A percentile compares a stretch with the other conserved stretches of the same genome.
These are phyloP conservation scores for Heliothis virescens DNA, from an alignment of 1,140 invertebrate species.

Conservation along the genomic window DNA sequence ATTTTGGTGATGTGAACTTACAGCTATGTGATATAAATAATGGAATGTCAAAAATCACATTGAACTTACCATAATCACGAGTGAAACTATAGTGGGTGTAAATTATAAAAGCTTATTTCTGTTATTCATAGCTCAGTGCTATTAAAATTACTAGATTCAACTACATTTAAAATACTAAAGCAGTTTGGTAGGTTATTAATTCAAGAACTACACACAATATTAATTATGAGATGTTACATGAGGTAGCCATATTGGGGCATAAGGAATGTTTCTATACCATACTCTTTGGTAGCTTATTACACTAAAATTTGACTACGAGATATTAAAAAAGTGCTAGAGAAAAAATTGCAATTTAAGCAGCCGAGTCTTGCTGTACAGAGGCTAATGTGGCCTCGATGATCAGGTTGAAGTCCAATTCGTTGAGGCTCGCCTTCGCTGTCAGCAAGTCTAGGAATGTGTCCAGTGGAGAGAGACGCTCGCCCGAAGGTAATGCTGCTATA, in stretches of 20 bases:
- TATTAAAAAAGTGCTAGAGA: neutral
- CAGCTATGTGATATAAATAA: neutral
- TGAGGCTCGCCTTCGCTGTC: slow-evolving; percentile 94
- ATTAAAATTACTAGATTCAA: too few relatives aligned
- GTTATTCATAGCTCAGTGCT: neutral
- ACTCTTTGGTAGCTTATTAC: slow-evolving; percentile 8
- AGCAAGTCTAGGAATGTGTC: slow-evolving; percentile 94
- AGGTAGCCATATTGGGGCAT: neutral
- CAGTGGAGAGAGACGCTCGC: slow-evolving; percentile 91
- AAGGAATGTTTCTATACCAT: neutral
- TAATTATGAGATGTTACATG: too few relatives aligned
- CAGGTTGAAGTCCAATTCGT: slow-evolving; percentile 93
- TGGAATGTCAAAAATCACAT: slow-evolving; percentile 13
- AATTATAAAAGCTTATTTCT: too few relatives aligned
- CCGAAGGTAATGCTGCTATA: slow-evolving; percentile 90
- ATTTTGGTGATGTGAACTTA: slow-evolving; percentile 15
- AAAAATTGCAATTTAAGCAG: slow-evolving; percentile 34
- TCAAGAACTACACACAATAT: too few relatives aligned
- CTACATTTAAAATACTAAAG: too few relatives aligned
- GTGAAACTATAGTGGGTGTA: too few relatives aligned
- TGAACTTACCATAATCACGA: neutral
- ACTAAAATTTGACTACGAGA: slow-evolving; percentile 26
- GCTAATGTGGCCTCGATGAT: slow-evolving; percentile 92
- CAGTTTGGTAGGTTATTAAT: too few relatives aligned
- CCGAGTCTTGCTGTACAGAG: slow-evolving; percentile 67